Evolutionary conservation across 2,113 vertebrate species (phyloP).

Genomic region (Bubo bubo): DNA sequence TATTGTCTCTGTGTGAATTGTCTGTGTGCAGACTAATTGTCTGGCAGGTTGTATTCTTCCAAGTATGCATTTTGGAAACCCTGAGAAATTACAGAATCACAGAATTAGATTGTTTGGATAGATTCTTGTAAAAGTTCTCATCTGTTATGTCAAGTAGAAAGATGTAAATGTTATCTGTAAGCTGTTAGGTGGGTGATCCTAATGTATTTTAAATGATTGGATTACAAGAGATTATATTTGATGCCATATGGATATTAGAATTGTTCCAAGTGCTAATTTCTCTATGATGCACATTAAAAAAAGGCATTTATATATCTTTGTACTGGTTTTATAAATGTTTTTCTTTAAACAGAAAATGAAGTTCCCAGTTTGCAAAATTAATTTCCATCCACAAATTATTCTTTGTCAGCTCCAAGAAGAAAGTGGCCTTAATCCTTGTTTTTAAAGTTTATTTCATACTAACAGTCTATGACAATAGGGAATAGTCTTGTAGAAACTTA

Average conservation of each 20-base stretch:
- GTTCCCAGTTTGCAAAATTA: neutral
- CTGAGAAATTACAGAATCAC: neutral
- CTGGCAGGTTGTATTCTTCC: neutral
- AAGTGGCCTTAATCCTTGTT: neutral
- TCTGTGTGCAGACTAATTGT: neutral
- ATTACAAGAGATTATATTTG: neutral
- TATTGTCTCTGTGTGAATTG: neutral
- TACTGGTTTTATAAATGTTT: slow-evolving; percentile 4
- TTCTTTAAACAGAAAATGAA: slow-evolving; percentile 24
- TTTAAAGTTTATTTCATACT: neutral
- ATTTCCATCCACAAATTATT: neutral
- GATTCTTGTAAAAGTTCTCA: neutral
- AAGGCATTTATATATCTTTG: neutral
- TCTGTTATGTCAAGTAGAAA: neutral
- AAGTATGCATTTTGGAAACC: neutral
- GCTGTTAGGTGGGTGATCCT: neutral
- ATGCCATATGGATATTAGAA: neutral
- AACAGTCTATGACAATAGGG: neutral
- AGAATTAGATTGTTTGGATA: neutral
- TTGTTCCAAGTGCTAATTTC: slow-evolving; percentile 1
- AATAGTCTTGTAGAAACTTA: neutral
- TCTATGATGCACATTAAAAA: neutral
- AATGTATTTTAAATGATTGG: neutral
- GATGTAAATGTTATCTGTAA: neutral
- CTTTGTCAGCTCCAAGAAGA: neutral